A percentile compares a stretch with the other conserved stretches of the same genome.
Conservation (phyloP, 35 echinoderm and acorn worm species). For the Anneissia japonica region DNA sequence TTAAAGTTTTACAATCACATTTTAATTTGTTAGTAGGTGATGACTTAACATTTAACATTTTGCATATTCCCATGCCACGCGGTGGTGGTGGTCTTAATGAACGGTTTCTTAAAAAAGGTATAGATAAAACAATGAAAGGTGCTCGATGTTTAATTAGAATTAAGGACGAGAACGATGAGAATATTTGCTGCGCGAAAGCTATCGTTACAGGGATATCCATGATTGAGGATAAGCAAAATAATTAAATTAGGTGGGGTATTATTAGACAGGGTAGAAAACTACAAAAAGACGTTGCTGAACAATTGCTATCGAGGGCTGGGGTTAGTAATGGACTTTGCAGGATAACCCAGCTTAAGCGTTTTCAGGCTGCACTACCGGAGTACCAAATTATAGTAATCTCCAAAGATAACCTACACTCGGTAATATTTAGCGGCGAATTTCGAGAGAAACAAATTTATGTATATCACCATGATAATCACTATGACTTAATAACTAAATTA, state of each 20-base stretch:
- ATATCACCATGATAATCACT: neutral
- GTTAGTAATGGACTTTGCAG: neutral
- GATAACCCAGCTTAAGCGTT: neutral
- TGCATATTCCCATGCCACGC: too few species aligned
- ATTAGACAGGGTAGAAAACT: neutral
- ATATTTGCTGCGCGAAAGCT: too few species aligned
- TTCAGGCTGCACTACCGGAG: neutral
- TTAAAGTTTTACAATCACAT: too few species aligned
- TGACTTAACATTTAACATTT: too few species aligned
- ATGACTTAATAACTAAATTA: neutral
- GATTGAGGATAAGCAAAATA: neutral
- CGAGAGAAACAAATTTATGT: neutral
- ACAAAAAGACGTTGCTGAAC: neutral
- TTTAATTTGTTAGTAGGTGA: too few species aligned
- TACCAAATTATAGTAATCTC: neutral
- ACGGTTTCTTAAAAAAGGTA: too few species aligned
- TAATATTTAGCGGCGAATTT: neutral
- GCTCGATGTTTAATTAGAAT: too few species aligned
- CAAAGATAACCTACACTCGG: neutral
- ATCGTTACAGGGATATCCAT: neutral
- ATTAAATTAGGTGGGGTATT: neutral
- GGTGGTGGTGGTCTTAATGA: too few species aligned
- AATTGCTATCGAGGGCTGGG: neutral
- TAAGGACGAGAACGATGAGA: too few species aligned
- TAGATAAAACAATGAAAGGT: too few species aligned